A percentile compares a stretch with the other conserved stretches of the same genome.
Conservation (phyloP, 2,113 vertebrate genomes). For the Nibea albiflora region DNA sequence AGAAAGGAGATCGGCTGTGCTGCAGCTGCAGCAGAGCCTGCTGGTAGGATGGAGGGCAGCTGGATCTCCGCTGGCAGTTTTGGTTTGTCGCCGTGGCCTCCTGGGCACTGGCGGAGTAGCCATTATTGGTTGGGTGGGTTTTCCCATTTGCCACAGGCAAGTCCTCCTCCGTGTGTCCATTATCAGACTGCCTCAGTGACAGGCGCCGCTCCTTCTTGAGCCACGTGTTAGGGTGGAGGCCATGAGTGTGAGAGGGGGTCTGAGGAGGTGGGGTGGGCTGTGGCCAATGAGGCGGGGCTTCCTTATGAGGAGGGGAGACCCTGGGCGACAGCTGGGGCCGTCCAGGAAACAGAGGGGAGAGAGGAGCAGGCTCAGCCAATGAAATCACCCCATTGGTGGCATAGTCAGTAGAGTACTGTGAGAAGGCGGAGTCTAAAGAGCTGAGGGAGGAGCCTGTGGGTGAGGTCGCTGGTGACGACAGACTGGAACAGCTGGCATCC, state of each 20-base stretch:
- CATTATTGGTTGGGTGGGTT: slow-evolving; percentile 27
- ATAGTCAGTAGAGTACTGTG: slow-evolving; percentile 92
- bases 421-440: slow-evolving; percentile 92
- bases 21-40: slow-evolving; percentile 75
- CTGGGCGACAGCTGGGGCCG: slow-evolving; percentile 48
- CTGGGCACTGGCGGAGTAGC: background rate
- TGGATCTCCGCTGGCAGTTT: slow-evolving; percentile 44
- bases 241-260: slow-evolving; percentile 71
- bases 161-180: slow-evolving; percentile 55
- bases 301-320: slow-evolving; percentile 69
- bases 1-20: slow-evolving; percentile 70
- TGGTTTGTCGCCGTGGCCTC: background rate
- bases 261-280: slow-evolving; percentile 71
- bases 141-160: slow-evolving; percentile 47
- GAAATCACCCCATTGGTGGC: slow-evolving; percentile 77
- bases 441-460: slow-evolving; percentile 90
- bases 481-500: slow-evolving; percentile 88
- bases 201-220: slow-evolving; percentile 84
- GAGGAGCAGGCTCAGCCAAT: slow-evolving; percentile 51
- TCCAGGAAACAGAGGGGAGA: slow-evolving; percentile 52
- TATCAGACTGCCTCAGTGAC: slow-evolving; percentile 81
- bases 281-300: slow-evolving; percentile 34
- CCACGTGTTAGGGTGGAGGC: slow-evolving; percentile 86
- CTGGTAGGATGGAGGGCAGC: slow-evolving; percentile 76
- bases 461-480: slow-evolving; percentile 91